Base-by-base conservation (phyloP, 2,113 vertebrate genomes). In the Psilopogon haemacephalus region DNA sequence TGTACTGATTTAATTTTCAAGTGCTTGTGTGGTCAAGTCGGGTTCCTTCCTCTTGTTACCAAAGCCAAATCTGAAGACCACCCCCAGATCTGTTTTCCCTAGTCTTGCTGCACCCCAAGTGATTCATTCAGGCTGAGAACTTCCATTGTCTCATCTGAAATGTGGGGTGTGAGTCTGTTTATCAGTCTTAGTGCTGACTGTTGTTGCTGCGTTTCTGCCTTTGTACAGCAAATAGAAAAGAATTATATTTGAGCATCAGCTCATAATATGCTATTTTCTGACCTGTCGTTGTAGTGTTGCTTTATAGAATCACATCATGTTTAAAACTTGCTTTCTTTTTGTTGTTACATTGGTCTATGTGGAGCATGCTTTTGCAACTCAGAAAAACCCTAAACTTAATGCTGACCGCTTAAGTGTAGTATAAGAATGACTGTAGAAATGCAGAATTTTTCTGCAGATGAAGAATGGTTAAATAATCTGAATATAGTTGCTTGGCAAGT, bases 181-280 rank as follows among this genome's bases (percentile, higher is more conserved):
- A 64, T 94, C 50, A 54, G 54, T 62, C 44, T 35, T 48, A 38
- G 24, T 69, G 63, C 69, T 74, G 69, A 56, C 60, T 88, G 88
- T 52, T 93, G 52, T 67, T n/a, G 3, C 60, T 88, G 69, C 79
- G 33, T 90, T 93, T 94, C 90, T 95, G 76, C 42, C 21, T 1
- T 84, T 81, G 50, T 75, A 77, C 62, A 90, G 62, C 73, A 62
- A 80, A 56, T 74, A 73, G 79, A 88, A 95, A 70, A 72, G 60
- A 86, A 77, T 86, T 69, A 11, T 12, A 44, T 69, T 67, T 67
- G n/a, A 73, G 33, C 40, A 67, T 63, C 37, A 42, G 76, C 46
- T 90, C 55, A 78, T 86, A 71, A 62, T 48, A 54, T 6, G 24
- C 75, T 87, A n/a, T 84, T 93, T 78, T 88, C 80, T 82, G 86